Percentiles rank a stretch among this genome's conserved stretches.
Evolutionary conservation across 2,888 invertebrate species (phyloP).

Genomic region (Taphrorychus bicolor): DNA sequence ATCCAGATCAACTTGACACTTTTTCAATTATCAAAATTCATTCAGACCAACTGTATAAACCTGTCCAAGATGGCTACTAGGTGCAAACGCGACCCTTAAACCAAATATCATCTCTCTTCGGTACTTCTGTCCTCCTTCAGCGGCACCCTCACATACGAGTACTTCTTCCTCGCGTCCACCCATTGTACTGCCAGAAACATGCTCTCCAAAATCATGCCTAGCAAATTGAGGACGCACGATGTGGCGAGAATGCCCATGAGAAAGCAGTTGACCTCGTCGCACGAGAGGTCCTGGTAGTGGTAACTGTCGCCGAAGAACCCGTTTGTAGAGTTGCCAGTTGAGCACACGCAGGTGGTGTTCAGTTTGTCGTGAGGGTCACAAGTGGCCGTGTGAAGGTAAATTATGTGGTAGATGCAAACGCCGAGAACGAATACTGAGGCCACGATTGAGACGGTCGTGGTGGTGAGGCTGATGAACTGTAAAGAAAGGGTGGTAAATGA

Average conservation of each 20-base stretch:
- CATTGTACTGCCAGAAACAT: conserved; percentile 61
- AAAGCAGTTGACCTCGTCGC: conserved; percentile 59
- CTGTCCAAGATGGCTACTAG: no score
- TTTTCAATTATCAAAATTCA: no score
- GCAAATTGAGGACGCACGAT: conserved; percentile 54
- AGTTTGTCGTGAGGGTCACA: conserved; percentile 57
- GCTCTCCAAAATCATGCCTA: conserved; percentile 56
- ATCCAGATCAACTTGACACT: no score
- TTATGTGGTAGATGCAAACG: conserved; percentile 58
- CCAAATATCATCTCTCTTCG: conserved; percentile 1
- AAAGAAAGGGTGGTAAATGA: conserved; percentile 38
- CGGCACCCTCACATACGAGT: conserved; percentile 43
- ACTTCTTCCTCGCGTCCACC: conserved; percentile 52
- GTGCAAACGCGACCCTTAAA: background rate
- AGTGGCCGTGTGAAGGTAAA: conserved; percentile 55
- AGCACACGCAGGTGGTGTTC: conserved; percentile 59
- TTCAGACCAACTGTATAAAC: no score
- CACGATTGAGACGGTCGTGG: conserved; percentile 56
- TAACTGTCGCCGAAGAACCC: conserved; percentile 46
- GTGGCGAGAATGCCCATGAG: conserved; percentile 57
- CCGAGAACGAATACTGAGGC: conserved; percentile 57
- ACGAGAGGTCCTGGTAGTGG: conserved; percentile 60
- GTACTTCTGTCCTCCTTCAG: conserved; percentile 8
- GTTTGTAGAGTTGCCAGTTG: conserved; percentile 39
- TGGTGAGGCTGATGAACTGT: conserved; percentile 58